Base-by-base conservation (phyloP, 2,888 invertebrate species). In the Meandrusa payeni region DNA sequence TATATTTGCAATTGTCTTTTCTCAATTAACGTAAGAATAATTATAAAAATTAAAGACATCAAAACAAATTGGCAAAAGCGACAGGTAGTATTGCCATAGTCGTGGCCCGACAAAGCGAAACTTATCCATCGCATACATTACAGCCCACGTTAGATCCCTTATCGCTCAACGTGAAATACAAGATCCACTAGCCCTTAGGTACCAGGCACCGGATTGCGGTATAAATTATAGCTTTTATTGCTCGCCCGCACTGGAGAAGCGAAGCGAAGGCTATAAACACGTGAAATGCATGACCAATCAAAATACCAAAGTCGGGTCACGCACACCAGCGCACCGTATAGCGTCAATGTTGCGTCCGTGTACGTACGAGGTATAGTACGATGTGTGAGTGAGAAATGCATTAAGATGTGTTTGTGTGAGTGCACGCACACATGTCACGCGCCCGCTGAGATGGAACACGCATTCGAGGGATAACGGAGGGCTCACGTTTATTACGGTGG, bases 251-350 rank as follows among this genome's bases (percentile, higher is more conserved):
- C 69, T 63, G 69, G 68, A 72, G 72, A 69, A 68, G 67, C 70
- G 65, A 58, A 66, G 63, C 61, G 63, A 62, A 56, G 66, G 57
- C 78, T 74, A 75, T 86, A 85, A 83, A 86, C 83, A 81, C 81
- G 83, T 83, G 81, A 86, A 86, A 86, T 86, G 86, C 86, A 87
- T 87, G 86, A 86, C 86, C 86, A 87, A 87, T 87, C 86, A 87
- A 87, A 87, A 87, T 87, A 87, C 86, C 86, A 86, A 82, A 73
- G 83, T 71, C 76, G 71, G 73, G 63, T 63, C 75, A 80, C 82
- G 48, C 77, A 48, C 41, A 46, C 33, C 20, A 5, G 12, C 17
- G 7, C 17, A 5, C 9, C 23, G 23, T 45, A 31, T 42, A 13
- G 10, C 31, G 5, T 24, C n/a, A 5, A 28, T 33, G 39, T 33